Evolutionary conservation across 2,888 invertebrate species (phyloP), one percentile per base, ranked within the genome.

Genomic region (Hemaris fuciformis): DNA sequence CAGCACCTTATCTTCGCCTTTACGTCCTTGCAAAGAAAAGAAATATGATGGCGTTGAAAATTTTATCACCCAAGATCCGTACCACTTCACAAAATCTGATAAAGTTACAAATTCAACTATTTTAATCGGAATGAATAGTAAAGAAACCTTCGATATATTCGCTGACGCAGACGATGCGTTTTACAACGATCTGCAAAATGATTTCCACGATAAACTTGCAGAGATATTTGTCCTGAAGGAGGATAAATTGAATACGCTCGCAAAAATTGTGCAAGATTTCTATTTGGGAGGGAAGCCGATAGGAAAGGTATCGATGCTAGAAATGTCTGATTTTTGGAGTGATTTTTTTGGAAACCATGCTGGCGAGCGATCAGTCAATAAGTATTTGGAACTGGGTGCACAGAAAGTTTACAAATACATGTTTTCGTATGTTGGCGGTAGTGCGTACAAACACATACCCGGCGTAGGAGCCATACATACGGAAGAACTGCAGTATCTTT

Each of bases 41-140:
- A 59, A 67, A 4, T 77, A 76, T 15, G 71, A 64, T 46, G 71
- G 70, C 0, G 69, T 74, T 1, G 67, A 76, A 53, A 73, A 69
- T 20, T 81, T 84, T 22, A 60, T 83, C 0, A 71, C 67, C 0
- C 61, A 69, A 8, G 72, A 75, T 61, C 69, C 74, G 2, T 72
- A 70, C 13, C 70, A 79, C 7, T 63, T 81, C 5, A 66, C 66
- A 25, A 67, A 70, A 2, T 65, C 67, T 1, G 61, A 66, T 1
- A 77, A 71, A 64, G 65, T 79, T 0, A 69, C 66, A 53, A 63
- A 73, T 7, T 74, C 68, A 1, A 62, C 72, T 0, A 74, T 86
- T 7, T 63, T 87, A 25, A 70, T 81, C 5, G 86, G 85, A 0
- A 81, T 77, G 22, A 85, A 79, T 6, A 79, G 79, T 31, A 79